Conservation (phyloP, 2,888 invertebrate genomes). For the Tetragonisca angustula region DNA sequence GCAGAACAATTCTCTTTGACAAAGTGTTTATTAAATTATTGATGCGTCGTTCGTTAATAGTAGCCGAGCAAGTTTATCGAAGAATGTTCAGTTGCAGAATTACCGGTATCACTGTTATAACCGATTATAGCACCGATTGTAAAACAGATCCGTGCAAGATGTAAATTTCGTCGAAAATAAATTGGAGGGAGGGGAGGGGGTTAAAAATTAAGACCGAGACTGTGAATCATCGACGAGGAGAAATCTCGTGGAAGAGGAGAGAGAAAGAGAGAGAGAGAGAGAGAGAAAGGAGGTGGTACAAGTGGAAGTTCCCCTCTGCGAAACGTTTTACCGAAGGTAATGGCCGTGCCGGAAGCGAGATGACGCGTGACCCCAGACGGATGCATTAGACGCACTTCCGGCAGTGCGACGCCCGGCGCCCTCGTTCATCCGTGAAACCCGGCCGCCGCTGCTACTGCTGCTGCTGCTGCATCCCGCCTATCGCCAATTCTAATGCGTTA, state of each 20-base stretch:
- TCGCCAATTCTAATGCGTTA: slow-evolving; percentile 63
- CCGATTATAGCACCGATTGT: no score
- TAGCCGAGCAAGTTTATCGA: no score
- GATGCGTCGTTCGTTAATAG: no score
- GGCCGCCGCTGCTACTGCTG: slow-evolving; percentile 9
- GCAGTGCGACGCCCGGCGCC: slow-evolving; percentile 81
- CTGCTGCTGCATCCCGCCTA: slow-evolving; percentile 59
- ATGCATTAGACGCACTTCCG: slow-evolving; percentile 88
- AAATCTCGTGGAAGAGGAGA: not conserved
- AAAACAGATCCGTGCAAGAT: no score
- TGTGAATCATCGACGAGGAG: slow-evolving; percentile 30
- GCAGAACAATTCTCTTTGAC: no score
- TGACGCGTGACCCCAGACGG: slow-evolving; percentile 85
- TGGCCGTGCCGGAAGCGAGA: slow-evolving; percentile 82
- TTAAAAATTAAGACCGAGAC: not conserved
- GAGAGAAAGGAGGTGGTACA: slow-evolving; percentile 35
- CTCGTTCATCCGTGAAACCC: slow-evolving; percentile 71
- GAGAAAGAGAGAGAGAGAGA: no score
- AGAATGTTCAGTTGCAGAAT: no score
- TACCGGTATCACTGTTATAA: no score
- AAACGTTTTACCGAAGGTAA: slow-evolving; percentile 78
- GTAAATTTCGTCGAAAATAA: no score
- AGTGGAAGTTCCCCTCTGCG: slow-evolving; percentile 63
- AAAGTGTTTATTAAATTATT: no score
- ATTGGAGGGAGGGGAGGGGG: no score